Evolutionary conservation across 2,797 vertebrate genomes (phyloP).

Genomic region (Oreochromis mossambicus): DNA sequence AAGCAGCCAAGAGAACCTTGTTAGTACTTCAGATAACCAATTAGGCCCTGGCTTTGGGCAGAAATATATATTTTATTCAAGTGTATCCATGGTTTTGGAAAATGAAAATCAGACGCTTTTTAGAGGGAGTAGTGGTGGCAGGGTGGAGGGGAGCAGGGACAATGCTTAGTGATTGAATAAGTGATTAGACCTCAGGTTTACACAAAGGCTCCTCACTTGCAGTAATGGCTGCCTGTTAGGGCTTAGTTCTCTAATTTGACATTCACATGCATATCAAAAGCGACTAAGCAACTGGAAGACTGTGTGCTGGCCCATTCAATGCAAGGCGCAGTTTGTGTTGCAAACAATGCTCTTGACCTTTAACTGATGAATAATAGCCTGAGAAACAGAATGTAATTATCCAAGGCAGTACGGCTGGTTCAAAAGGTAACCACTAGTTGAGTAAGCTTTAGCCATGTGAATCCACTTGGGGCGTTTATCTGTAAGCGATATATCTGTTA

Average conservation of each 20-base stretch:
- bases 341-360: conserved; percentile 67
- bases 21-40: conserved; percentile 47
- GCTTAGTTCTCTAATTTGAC: conserved; percentile 56
- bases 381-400: conserved; percentile 53
- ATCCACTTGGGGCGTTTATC: conserved; percentile 33
- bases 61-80: conserved; percentile 40
- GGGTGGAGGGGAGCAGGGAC: conserved; percentile 32
- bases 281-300: conserved; percentile 37
- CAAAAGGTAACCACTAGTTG: conserved; percentile 62
- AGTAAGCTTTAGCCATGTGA: conserved; percentile 33
- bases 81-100: conserved; percentile 54
- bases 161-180: conserved; percentile 69
- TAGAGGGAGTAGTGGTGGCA: not conserved
- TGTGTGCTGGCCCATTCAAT: conserved; percentile 26
- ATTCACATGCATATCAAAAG: conserved; percentile 65
- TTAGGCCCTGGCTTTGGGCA: conserved; percentile 21
- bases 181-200: conserved; percentile 68
- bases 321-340: conserved; percentile 39
- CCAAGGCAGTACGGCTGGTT: conserved; percentile 41
- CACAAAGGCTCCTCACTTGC: conserved; percentile 50
- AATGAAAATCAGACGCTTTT: conserved; percentile 53
- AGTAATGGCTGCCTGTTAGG: conserved; percentile 56
- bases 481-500: conserved; percentile 45
- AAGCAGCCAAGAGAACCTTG: conserved; percentile 32
- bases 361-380: conserved; percentile 61